Evolutionary conservation across 2,797 vertebrate genomes (phyloP).

Genomic region (Phataginus tetradactyla): DNA sequence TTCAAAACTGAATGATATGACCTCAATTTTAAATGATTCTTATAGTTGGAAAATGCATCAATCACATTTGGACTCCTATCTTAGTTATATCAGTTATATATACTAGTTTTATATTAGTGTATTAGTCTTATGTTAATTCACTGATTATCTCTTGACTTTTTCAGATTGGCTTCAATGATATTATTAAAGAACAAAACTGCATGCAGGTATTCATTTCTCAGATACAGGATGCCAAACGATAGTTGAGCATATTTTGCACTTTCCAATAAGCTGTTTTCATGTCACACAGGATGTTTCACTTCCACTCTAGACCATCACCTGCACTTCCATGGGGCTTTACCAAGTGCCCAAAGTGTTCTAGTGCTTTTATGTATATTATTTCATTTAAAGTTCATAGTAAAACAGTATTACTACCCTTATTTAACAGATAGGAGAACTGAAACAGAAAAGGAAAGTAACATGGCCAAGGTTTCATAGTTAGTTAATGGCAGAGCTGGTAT

Average conservation of each 20-base stretch:
- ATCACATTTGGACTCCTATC: too few relatives aligned
- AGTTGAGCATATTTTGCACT: background rate
- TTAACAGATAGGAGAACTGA: background rate
- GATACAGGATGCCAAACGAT: background rate
- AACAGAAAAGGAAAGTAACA: background rate
- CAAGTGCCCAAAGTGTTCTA: background rate
- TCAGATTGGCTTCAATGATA: background rate
- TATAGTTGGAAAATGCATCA: background rate
- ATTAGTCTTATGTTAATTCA: background rate
- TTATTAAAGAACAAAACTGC: background rate
- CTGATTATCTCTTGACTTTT: background rate
- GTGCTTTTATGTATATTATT: background rate
- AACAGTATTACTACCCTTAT: background rate
- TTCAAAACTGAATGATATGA: background rate
- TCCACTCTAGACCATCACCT: background rate
- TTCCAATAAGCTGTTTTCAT: background rate
- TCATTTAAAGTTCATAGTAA: background rate
- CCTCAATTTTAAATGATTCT: conserved; percentile 13
- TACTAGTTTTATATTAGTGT: too few relatives aligned
- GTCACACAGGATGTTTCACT: background rate
- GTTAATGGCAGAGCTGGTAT: background rate
- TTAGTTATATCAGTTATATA: too few relatives aligned
- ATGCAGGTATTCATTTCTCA: background rate
- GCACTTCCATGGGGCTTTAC: background rate
- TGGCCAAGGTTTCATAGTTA: background rate